Percentiles rank a stretch among this genome's conserved stretches.
phyloP scores from a whole-genome alignment of 1,140 invertebrate species.

The Metopolophium dirhodum region DNA sequence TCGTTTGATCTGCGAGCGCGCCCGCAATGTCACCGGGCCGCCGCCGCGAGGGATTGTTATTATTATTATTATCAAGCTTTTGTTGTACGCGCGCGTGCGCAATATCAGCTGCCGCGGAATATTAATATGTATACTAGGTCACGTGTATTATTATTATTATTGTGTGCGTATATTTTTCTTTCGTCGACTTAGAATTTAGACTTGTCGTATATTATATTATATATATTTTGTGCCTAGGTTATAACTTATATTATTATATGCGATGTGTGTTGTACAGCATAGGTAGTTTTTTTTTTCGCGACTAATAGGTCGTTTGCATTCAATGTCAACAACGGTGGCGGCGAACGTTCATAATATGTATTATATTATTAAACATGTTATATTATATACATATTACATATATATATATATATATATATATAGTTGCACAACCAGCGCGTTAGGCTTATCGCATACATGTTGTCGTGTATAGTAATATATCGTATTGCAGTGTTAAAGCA shows the following conservation, averaged over 20 bases:
- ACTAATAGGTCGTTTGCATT: not conserved
- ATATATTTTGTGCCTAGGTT: not conserved
- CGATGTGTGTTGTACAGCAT: not conserved
- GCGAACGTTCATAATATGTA: not conserved
- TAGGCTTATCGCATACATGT: not conserved
- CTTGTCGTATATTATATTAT: not conserved
- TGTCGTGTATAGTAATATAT: too few relatives aligned
- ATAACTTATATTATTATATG: not conserved
- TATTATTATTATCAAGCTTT: constrained; percentile 34
- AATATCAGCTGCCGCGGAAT: not conserved
- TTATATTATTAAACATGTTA: not conserved
- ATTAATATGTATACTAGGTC: not conserved
- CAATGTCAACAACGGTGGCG: not conserved
- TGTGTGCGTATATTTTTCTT: not conserved
- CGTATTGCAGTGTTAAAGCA: not conserved
- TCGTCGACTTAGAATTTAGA: not conserved
- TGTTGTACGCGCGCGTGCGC: not conserved
- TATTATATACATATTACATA: too few relatives aligned
- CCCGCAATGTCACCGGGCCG: constrained; percentile 11
- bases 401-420: not conserved
- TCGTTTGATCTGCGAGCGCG: constrained; percentile 37
- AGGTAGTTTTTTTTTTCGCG: not conserved
- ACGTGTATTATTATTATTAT: not conserved
- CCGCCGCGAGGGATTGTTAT: constrained; percentile 30
- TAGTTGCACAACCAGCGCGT: not conserved